Conservation (phyloP, 2,113 vertebrate genomes). For the Oriolus oriolus region DNA sequence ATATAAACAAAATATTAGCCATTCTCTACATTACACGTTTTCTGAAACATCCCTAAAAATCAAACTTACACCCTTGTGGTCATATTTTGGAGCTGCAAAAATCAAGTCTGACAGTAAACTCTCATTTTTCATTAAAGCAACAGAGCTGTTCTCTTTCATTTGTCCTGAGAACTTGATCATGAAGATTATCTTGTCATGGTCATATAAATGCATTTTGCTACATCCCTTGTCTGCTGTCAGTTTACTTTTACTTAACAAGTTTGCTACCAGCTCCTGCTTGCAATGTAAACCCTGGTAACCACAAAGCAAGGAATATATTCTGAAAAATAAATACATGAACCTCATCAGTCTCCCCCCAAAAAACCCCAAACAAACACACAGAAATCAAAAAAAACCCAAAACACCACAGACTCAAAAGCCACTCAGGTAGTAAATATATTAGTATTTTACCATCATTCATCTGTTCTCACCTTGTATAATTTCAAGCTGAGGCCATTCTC, state of each 20-base stretch:
- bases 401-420: neutral
- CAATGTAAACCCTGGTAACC: neutral
- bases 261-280: neutral
- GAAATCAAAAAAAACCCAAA: neutral
- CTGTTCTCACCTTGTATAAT: neutral
- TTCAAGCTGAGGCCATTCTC: neutral
- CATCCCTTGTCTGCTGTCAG: neutral
- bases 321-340: neutral
- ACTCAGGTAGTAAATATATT: neutral
- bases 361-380: rapidly evolving
- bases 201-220: neutral
- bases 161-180: neutral
- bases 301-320: neutral
- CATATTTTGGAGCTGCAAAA: neutral
- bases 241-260: neutral
- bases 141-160: neutral
- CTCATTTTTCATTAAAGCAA: neutral
- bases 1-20: neutral
- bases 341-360: rapidly evolving
- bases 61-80: neutral
- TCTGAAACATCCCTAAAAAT: neutral
- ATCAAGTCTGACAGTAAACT: neutral
- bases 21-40: neutral
- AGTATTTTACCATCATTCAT: neutral
- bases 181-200: neutral